Conservation (phyloP, 2,113 vertebrate species). For the Jaculus jaculus region DNA sequence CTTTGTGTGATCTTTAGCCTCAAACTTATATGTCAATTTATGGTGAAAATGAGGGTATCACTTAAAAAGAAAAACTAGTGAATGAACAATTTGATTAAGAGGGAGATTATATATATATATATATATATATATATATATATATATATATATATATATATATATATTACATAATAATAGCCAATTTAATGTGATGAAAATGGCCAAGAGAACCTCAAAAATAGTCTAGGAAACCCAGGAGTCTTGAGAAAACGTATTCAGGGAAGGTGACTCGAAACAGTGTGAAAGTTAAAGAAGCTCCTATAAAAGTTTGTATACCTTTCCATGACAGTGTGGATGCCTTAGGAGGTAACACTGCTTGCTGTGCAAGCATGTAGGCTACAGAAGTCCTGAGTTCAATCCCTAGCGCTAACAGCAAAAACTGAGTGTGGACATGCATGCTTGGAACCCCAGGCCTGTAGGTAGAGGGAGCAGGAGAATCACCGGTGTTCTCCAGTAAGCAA, state of each 20-base stretch:
- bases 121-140: background rate
- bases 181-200: constrained; percentile 24
- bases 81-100: background rate
- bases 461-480: background rate
- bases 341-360: background rate
- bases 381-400: background rate
- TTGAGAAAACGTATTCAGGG: background rate
- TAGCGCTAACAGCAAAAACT: background rate
- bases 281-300: background rate
- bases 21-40: constrained; percentile 9
- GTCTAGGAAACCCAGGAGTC: background rate
- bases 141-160: background rate
- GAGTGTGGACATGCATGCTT: background rate
- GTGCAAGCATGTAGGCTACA: background rate
- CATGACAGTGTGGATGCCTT: background rate
- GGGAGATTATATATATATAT: background rate
- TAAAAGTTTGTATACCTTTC: background rate
- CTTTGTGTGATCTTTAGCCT: background rate
- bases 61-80: background rate
- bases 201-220: background rate
- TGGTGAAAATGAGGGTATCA: background rate
- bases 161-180: constrained; percentile 7
- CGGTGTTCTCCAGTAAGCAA: background rate
- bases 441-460: no score
- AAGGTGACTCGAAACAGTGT: background rate